phyloP scores from a whole-genome alignment of 2,113 vertebrate species.

The Leptosomus discolor region DNA sequence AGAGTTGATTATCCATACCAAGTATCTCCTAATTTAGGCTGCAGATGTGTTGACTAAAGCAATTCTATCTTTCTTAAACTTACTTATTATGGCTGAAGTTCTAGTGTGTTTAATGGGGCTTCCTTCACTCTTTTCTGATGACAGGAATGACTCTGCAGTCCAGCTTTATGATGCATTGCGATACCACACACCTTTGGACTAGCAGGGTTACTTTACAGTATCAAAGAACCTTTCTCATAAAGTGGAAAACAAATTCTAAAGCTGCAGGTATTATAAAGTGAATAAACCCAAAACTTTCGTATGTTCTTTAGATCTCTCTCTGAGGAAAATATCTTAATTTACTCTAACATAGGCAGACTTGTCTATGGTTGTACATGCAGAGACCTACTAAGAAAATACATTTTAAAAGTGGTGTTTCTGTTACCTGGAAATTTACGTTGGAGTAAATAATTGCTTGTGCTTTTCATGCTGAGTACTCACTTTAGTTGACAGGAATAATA shows the following conservation, averaged over 20 bases:
- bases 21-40: neutral
- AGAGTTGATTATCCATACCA: neutral
- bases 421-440: neutral
- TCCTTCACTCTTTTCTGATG: neutral
- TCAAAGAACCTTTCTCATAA: neutral
- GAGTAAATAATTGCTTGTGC: neutral
- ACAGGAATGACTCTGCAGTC: neutral
- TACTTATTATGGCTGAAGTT: neutral
- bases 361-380: accelerated
- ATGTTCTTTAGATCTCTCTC: neutral
- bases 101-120: neutral
- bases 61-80: neutral
- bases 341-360: neutral
- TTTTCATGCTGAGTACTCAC: neutral
- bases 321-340: neutral
- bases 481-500: neutral
- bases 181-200: neutral
- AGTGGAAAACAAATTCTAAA: neutral
- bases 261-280: neutral
- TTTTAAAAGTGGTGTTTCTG: neutral
- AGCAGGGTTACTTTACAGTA: neutral
- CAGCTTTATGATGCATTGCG: neutral
- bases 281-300: neutral
- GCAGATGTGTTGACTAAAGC: neutral
- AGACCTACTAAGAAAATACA: neutral